Percentiles rank a stretch among this genome's conserved stretches.
These are phyloP conservation scores for Carassius carassius DNA, from an alignment of 2,113 vertebrate genomes.

Conservation along the genomic window DNA sequence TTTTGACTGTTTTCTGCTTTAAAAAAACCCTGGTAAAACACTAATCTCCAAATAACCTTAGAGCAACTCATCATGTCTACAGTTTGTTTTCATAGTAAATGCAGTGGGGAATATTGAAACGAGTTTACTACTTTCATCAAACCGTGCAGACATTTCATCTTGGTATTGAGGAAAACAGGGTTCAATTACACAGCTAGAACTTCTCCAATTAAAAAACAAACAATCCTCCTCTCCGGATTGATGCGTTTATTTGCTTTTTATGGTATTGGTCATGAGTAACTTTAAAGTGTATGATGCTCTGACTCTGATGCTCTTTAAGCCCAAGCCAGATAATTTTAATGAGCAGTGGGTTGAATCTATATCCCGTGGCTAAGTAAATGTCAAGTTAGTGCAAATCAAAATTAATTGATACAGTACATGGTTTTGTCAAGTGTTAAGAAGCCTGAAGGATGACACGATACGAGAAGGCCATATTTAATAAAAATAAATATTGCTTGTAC, in stretches of 20 bases:
- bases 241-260: background rate
- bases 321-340: slow-evolving; percentile 15
- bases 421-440: slow-evolving; percentile 1
- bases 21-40: background rate
- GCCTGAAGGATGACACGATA: background rate
- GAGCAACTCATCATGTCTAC: no score
- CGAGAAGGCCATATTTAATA: slow-evolving; percentile 6
- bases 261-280: background rate
- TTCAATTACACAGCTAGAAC: background rate
- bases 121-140: background rate
- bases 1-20: background rate
- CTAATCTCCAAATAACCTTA: background rate
- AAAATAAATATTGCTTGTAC: slow-evolving; percentile 10
- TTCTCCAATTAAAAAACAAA: background rate
- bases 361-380: slow-evolving; percentile 25
- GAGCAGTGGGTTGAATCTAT: slow-evolving; percentile 13
- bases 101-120: background rate
- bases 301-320: background rate
- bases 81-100: background rate
- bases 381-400: slow-evolving; percentile 30
- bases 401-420: slow-evolving; percentile 20
- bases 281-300: background rate
- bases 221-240: no score
- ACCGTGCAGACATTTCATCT: background rate
- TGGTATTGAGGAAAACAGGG: background rate